Conservation (phyloP, 2,888 invertebrate species). For the Siphonodentalium dalli region DNA sequence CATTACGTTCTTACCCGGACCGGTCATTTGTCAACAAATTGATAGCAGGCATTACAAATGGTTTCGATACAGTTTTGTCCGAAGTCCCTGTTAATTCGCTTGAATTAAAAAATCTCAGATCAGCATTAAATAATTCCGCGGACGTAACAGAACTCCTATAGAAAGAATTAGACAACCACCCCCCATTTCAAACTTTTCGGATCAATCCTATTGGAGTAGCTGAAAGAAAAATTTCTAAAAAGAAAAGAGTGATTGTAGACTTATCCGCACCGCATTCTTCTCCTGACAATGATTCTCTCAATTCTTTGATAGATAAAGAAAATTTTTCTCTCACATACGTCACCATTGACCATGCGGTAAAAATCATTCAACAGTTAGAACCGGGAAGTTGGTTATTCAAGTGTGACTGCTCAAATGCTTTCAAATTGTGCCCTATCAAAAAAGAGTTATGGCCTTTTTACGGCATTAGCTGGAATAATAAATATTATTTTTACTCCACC, state of each 20-base stretch:
- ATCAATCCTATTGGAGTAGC: conserved; percentile 15
- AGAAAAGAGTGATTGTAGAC: conserved; percentile 10
- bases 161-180: conserved; percentile 5
- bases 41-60: background rate
- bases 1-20: conserved; percentile 2
- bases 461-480: conserved; percentile 11
- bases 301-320: conserved; percentile 13
- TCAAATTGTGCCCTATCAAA: conserved; percentile 12
- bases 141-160: background rate
- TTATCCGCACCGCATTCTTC: conserved; percentile 10
- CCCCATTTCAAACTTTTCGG: conserved; percentile 2
- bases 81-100: background rate
- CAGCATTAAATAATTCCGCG: conserved; percentile 1
- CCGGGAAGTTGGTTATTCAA: conserved; percentile 1
- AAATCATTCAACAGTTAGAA: conserved; percentile 5
- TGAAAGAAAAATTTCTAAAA: conserved; percentile 16
- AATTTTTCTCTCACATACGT: conserved; percentile 13
- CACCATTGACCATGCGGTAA: conserved; percentile 15
- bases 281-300: conserved; percentile 1
- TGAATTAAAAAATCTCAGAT: conserved; percentile 3
- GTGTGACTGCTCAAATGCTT: conserved; percentile 14
- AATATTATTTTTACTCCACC: conserved; percentile 9
- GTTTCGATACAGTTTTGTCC: conserved; percentile 11
- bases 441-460: conserved; percentile 9
- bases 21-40: background rate